These are phyloP conservation scores for Poeciliopsis turrubarensis DNA, from an alignment of 2,113 vertebrate genomes.

Conservation along the genomic window DNA sequence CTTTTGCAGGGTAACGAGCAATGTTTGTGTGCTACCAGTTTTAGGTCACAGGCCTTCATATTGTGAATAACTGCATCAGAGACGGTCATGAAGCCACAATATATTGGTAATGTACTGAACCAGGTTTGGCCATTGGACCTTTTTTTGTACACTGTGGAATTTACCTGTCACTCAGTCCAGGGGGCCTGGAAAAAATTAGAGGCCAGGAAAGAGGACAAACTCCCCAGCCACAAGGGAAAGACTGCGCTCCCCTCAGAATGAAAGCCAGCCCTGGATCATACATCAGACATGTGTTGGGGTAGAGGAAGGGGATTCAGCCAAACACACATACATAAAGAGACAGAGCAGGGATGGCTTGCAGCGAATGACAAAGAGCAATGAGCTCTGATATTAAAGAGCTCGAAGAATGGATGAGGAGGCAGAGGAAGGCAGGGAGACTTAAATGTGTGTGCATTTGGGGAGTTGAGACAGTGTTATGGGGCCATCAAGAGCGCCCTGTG, in stretches of 20 bases:
- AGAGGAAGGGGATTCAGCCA: constrained; percentile 31
- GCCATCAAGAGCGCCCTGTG: constrained; percentile 61
- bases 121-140: background rate
- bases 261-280: constrained; percentile 72
- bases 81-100: constrained; percentile 11
- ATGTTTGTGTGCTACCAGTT: background rate
- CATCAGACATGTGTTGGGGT: constrained; percentile 60
- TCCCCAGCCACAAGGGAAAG: constrained; percentile 64
- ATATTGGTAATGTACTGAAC: background rate
- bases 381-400: constrained; percentile 70
- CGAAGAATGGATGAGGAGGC: constrained; percentile 46
- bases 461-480: constrained; percentile 54
- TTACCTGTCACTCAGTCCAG: constrained; percentile 41
- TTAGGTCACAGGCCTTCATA: background rate
- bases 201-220: constrained; percentile 57
- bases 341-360: constrained; percentile 28
- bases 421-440: constrained; percentile 31
- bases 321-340: constrained; percentile 27
- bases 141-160: constrained; percentile 24
- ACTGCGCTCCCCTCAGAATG: constrained; percentile 70
- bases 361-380: constrained; percentile 69
- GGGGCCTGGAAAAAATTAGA: constrained; percentile 76
- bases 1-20: background rate
- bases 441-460: constrained; percentile 39
- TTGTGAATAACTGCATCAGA: background rate